Evolutionary conservation across 2,888 invertebrate species (phyloP), one percentile per base, ranked within the genome.

Genomic region (Rhamnusium bicolor): DNA sequence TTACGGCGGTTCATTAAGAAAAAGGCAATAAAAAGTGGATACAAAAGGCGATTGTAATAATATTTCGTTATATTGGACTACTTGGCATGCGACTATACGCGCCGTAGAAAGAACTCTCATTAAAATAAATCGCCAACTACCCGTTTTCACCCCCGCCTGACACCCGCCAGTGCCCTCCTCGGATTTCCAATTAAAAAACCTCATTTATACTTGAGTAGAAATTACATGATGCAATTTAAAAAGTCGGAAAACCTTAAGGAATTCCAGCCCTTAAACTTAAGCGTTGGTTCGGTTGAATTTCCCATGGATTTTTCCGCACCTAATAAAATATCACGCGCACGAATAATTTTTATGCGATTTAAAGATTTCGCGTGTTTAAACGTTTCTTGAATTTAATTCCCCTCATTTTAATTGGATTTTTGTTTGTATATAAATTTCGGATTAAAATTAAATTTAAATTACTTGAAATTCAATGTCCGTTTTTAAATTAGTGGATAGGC

Each of bases 121-220:
- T 85, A 86, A 85, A 85, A 85, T 85, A 85, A 85, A 85, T 84
- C 84, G 82, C 76, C 75, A 76, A 79, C 71, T 40, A 54, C 81
- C 79, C 74, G 8, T n/a, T 40, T 19, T 51, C 69, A 49, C 60
- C 60, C 58, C 71, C 68, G 74, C 72, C 68, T 54, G 79, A 40
- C 51, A 51, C 58, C 69, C 68, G 75, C 73, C 68, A 68, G 78
- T 74, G 79, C 79, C 74, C 83, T 79, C 71, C 84, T 87, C 86
- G 82, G 85, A 85, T 87, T 87, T 87, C 87, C 87, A 87, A 87
- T 87, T 87, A 87, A 87, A 87, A 87, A 87, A 87, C 86, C 87
- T 87, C 87, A 87, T 87, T 87, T 87, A 87, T 86, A 86, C 87
- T 85, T 81, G 85, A 85, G 85, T 80, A 85, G 86, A 86, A 87